Percentiles rank a stretch among this genome's conserved stretches.
phyloP scores from a whole-genome alignment of 23 tunicate species.

The Clavelina lepadiformis region DNA sequence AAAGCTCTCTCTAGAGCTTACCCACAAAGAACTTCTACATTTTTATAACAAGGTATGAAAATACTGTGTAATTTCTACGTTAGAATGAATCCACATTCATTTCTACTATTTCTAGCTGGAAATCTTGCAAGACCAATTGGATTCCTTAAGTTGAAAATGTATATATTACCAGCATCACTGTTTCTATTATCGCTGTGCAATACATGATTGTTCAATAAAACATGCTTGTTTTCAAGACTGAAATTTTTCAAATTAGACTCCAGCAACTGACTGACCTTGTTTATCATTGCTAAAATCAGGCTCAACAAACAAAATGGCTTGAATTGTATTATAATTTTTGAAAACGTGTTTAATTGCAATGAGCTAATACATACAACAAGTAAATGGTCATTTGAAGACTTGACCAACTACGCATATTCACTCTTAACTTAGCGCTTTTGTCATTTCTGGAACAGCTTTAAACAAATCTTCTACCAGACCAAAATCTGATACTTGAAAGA shows the following conservation, averaged over 20 bases:
- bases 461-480: conserved; percentile 97
- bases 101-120: not conserved
- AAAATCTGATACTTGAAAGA: conserved; percentile 95
- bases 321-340: too few species aligned
- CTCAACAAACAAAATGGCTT: too few species aligned
- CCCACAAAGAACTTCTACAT: conserved; percentile 57
- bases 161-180: too few species aligned
- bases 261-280: not conserved
- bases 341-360: too few species aligned
- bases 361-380: too few species aligned
- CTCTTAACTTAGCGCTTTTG: conserved; percentile 27
- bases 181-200: not conserved
- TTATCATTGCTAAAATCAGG: too few species aligned
- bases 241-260: not conserved
- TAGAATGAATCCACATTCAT: not conserved
- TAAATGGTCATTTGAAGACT: too few species aligned
- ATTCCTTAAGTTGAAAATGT: conserved; percentile 48
- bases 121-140: conserved; percentile 75
- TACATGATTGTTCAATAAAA: not conserved
- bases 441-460: conserved; percentile 95
- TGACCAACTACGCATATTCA: too few species aligned
- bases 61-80: too few species aligned
- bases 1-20: conserved; percentile 45
- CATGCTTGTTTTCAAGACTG: too few species aligned
- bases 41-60: conserved; percentile 58